Conservation (phyloP, 2,888 invertebrate genomes). For the Platycnemis pennipes region DNA sequence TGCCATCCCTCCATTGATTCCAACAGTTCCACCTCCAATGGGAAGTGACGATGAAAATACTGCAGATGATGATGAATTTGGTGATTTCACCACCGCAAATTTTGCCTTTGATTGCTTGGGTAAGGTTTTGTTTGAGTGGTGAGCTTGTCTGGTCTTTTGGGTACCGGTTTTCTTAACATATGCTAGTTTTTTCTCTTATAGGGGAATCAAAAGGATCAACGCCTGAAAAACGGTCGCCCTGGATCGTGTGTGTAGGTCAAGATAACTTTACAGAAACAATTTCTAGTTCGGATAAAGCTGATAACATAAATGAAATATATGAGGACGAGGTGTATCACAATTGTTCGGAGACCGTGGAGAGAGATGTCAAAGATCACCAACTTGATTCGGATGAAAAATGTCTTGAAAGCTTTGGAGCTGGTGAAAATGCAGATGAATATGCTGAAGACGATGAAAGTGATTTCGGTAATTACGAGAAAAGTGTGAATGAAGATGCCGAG, state of each 20-base stretch:
- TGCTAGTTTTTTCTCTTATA: neutral
- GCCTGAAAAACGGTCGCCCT: conserved; percentile 43
- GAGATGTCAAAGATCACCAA: neutral
- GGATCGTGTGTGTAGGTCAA: conserved; percentile 40
- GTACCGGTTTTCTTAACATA: neutral
- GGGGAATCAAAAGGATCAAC: conserved; percentile 41
- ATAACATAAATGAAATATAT: neutral
- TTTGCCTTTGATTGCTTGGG: conserved; percentile 76
- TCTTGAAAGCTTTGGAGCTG: neutral
- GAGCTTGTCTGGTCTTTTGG: neutral
- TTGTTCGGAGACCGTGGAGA: conserved; percentile 37
- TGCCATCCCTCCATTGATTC: conserved; percentile 83
- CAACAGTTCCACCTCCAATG: conserved; percentile 85
- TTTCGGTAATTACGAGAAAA: conserved; percentile 46
- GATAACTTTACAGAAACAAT: conserved; percentile 1
- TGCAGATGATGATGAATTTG: conserved; percentile 79
- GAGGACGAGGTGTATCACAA: conserved; percentile 54
- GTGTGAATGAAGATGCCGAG: conserved; percentile 28
- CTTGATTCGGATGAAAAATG: neutral
- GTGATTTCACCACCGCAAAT: conserved; percentile 75
- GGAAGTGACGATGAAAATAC: conserved; percentile 82
- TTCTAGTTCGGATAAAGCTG: conserved; percentile 15
- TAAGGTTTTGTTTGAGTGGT: neutral
- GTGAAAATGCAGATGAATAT: neutral
- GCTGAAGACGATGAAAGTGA: conserved; percentile 52